These are phyloP conservation scores for Drosophila setosimentum DNA, from an alignment of 2,888 invertebrate species.

Conservation along the genomic window DNA sequence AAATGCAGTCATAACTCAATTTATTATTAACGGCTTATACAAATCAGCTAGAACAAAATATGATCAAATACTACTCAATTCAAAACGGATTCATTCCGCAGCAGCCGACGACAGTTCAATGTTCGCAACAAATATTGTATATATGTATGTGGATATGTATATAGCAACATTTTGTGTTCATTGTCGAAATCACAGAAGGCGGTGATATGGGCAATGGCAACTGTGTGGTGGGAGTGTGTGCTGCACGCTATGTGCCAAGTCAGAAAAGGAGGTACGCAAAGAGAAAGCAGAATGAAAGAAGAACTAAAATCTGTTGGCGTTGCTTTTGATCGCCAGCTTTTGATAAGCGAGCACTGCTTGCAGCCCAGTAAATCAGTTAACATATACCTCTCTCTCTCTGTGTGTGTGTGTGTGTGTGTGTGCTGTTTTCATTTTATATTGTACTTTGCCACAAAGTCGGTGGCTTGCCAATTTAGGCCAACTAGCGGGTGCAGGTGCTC, in stretches of 20 bases:
- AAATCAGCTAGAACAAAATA: background rate
- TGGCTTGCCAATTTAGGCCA: slow-evolving; percentile 57
- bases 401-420: slow-evolving; percentile 24
- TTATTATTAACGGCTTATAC: background rate
- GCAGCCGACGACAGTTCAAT: background rate
- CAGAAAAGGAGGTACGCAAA: slow-evolving; percentile 5
- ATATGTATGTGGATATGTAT: background rate
- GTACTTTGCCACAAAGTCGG: slow-evolving; percentile 42
- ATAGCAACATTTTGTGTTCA: slow-evolving; percentile 27
- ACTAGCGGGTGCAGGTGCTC: slow-evolving; percentile 57
- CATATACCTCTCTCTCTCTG: slow-evolving; percentile 3
- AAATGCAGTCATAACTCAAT: background rate
- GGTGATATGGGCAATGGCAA: background rate
- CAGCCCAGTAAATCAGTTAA: slow-evolving; percentile 43
- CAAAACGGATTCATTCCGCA: background rate
- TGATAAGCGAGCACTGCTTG: slow-evolving; percentile 64
- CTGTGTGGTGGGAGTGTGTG: background rate
- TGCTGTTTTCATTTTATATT: slow-evolving; percentile 50
- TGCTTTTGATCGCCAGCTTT: slow-evolving; percentile 66
- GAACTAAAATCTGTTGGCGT: slow-evolving; percentile 38
- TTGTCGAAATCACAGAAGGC: slow-evolving; percentile 18
- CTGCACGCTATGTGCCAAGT: background rate
- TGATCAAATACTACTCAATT: background rate
- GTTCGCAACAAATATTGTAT: background rate
- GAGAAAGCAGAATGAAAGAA: slow-evolving; percentile 25